These are phyloP conservation scores for Botia kubotai DNA, from an alignment of 2,797 vertebrate species.

Conservation along the genomic window DNA sequence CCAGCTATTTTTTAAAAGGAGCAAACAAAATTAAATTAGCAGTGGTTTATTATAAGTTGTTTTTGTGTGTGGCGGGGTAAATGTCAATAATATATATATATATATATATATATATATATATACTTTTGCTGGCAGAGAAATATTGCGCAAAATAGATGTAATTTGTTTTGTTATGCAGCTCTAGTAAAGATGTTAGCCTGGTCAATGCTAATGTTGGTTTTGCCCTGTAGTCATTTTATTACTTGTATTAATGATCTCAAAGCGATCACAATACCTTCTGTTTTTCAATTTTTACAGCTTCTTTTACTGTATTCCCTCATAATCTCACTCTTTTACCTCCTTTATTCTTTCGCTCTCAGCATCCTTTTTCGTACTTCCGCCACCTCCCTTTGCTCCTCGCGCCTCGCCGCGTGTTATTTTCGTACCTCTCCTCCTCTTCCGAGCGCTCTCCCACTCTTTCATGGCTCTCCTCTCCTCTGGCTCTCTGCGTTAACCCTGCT, in stretches of 20 bases:
- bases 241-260: constrained; percentile 25
- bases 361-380: constrained; percentile 12
- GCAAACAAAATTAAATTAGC: too few species aligned
- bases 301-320: neutral
- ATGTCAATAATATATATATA: too few species aligned
- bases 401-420: constrained; percentile 36
- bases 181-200: too few species aligned
- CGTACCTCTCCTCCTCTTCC: neutral
- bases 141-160: too few species aligned
- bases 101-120: too few species aligned
- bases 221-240: neutral
- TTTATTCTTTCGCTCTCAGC: neutral
- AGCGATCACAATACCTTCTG: neutral
- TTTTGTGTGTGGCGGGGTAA: too few species aligned
- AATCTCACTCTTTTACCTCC: constrained; percentile 26
- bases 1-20: too few species aligned
- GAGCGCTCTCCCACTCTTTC: constrained; percentile 1
- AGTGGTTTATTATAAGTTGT: too few species aligned
- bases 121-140: too few species aligned
- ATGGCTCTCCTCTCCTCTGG: constrained; percentile 1
- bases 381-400: constrained; percentile 24
- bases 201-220: too few species aligned
- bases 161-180: too few species aligned
- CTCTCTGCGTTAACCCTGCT: constrained; percentile 48
- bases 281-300: constrained; percentile 22